Percentiles rank a stretch among this genome's conserved stretches.
Evolutionary conservation across 1,140 invertebrate genomes (phyloP).

Genomic region (Diorhabda elongata): DNA sequence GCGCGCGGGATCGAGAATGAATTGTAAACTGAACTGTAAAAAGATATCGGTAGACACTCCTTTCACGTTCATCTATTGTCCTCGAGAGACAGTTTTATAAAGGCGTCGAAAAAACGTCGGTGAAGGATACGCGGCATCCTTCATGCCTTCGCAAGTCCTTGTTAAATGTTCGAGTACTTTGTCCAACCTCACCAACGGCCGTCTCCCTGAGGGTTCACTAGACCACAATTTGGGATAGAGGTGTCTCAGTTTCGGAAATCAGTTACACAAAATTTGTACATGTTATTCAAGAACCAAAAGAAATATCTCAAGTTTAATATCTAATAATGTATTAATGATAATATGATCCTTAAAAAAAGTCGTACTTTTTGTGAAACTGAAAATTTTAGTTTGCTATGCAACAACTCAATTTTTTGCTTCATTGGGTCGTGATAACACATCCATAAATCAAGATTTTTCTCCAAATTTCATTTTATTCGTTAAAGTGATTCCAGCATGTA

Average conservation of each 20-base stretch:
- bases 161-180: constrained; percentile 2
- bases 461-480: too few species aligned
- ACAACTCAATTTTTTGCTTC: too few species aligned
- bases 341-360: too few species aligned
- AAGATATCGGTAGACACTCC: neutral
- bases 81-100: neutral
- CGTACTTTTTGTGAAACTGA: too few species aligned
- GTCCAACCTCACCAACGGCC: neutral
- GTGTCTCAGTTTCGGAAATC: neutral
- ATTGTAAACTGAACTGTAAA: neutral
- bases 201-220: neutral
- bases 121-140: constrained; percentile 1
- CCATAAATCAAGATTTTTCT: too few species aligned
- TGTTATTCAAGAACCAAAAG: too few species aligned
- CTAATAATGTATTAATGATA: too few species aligned
- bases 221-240: neutral
- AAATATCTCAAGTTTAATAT: too few species aligned
- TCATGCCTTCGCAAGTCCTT: neutral
- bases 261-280: neutral
- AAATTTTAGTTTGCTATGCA: too few species aligned
- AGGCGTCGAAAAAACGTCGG: neutral
- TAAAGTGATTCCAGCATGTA: too few species aligned
- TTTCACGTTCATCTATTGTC: neutral
- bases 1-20: neutral
- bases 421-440: too few species aligned